Conservation (phyloP, 64 coral and sea anemone genomes). For the Dendrophyllia cribrosa region DNA sequence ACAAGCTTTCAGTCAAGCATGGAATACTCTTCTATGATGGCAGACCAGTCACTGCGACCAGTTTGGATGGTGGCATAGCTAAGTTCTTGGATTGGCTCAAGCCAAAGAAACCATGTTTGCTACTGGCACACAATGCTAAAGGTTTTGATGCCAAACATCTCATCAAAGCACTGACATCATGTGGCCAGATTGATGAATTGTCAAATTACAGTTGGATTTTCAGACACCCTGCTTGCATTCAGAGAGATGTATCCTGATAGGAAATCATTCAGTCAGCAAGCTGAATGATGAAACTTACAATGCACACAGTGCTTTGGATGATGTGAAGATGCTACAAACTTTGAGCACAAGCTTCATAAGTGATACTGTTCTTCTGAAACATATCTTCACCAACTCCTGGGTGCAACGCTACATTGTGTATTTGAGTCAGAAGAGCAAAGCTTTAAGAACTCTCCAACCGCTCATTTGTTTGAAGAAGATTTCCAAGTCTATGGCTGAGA, state of each 20-base stretch:
- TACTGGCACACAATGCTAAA: conserved; percentile 51
- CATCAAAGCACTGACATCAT: background rate
- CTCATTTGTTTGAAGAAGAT: background rate
- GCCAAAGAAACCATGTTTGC: background rate
- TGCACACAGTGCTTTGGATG: conserved; percentile 66
- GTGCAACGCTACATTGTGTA: background rate
- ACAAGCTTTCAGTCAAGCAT: conserved; percentile 1
- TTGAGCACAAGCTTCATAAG: background rate
- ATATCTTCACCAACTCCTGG: conserved; percentile 7
- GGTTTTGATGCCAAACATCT: conserved; percentile 31
- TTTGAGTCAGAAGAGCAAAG: background rate
- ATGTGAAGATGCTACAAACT: conserved; percentile 44
- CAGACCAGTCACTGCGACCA: too few species aligned
- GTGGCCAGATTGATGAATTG: background rate
- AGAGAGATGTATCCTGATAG: conserved; percentile 13
- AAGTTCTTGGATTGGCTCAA: conserved; percentile 43
- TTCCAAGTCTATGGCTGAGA: conserved; percentile 32
- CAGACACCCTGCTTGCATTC: conserved; percentile 35
- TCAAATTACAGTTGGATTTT: conserved; percentile 8
- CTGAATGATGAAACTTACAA: conserved; percentile 12
- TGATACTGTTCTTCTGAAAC: background rate
- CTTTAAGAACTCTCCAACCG: background rate
- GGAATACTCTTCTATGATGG: conserved; percentile 5
- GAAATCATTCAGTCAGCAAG: conserved; percentile 7
- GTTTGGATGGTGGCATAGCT: background rate